phyloP scores from a whole-genome alignment of 2,888 invertebrate species.

The Loripinus fragilis region DNA sequence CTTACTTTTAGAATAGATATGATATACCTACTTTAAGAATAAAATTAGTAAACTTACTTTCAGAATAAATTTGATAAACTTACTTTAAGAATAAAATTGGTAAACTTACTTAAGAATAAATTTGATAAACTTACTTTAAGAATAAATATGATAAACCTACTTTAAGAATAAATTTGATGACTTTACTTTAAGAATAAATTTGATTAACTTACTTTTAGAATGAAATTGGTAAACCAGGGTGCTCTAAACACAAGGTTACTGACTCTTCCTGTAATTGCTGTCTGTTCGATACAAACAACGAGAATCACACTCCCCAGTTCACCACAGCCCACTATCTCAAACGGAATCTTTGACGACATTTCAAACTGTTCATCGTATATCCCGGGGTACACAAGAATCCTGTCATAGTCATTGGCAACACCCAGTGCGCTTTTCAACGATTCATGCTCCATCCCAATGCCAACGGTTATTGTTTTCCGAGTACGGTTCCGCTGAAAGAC shows the following conservation, averaged over 20 bases:
- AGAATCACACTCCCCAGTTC: slow-evolving; percentile 77
- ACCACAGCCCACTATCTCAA: slow-evolving; percentile 78
- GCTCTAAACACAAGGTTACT: slow-evolving; percentile 79
- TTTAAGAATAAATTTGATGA: no score
- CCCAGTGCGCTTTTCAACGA: slow-evolving; percentile 75
- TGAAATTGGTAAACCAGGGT: slow-evolving; percentile 80
- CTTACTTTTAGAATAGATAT: no score
- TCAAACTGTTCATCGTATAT: slow-evolving; percentile 81
- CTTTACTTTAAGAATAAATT: no score
- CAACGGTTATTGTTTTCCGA: slow-evolving; percentile 75
- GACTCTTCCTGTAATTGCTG: slow-evolving; percentile 73
- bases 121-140: no score
- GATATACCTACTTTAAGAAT: no score
- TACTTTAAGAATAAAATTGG: no score
- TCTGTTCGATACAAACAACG: slow-evolving; percentile 78
- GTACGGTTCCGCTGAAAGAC: slow-evolving; percentile 67
- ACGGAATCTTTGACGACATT: slow-evolving; percentile 79
- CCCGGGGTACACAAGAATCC: slow-evolving; percentile 77
- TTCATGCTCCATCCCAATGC: slow-evolving; percentile 69
- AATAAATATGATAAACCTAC: no score
- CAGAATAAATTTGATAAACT: no score
- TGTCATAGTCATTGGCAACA: slow-evolving; percentile 76
- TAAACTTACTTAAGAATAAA: no score
- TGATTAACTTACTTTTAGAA: slow-evolving; percentile 73
- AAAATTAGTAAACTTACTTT: no score